These are phyloP conservation scores for zebrafish (Danio rerio) DNA, from an alignment of 2,113 vertebrate genomes.

Conservation along the genomic window GRCz12tu NC_133188.1:50492001-50492500, in stretches of 20 bases:
- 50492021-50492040: background rate
- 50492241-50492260: background rate
- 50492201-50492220: constrained; percentile 2
- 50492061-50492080: background rate
- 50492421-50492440: constrained; percentile 79
- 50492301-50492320: background rate
- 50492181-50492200: background rate
- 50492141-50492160: background rate
- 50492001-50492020: background rate
- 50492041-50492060: background rate
- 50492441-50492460: background rate
- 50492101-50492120: background rate
- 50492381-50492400: constrained; percentile 78
- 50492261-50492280: background rate
- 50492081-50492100: background rate
- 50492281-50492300: background rate
- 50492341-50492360: constrained; percentile 73
- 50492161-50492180: background rate
- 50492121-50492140: background rate
- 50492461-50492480: no score
- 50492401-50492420: constrained; percentile 76
- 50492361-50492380: constrained; percentile 79
- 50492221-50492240: background rate
- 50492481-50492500: background rate
- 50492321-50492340: constrained; percentile 71